Evolutionary conservation across 2,888 invertebrate species (phyloP).

Genomic region (Sicus ferrugineus): DNA sequence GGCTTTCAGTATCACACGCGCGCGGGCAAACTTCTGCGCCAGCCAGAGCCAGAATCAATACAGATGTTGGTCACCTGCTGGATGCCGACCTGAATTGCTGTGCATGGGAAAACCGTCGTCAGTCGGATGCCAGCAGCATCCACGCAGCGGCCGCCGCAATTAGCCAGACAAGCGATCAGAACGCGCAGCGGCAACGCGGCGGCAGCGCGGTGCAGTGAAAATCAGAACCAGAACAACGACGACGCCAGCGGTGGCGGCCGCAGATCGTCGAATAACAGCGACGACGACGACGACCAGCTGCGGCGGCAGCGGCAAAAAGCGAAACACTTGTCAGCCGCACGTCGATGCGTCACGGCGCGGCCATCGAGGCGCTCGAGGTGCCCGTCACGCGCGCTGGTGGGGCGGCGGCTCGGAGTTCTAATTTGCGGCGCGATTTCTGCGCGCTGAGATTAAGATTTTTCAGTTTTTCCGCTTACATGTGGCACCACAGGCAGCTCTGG

Average conservation of each 20-base stretch:
- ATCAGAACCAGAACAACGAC: not conserved
- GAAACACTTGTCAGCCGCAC: constrained; percentile 1
- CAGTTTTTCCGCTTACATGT: no score
- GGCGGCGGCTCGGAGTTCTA: not conserved
- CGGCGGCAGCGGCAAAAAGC: not conserved
- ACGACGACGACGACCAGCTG: not conserved
- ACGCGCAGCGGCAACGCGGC: not conserved
- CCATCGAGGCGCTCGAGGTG: not conserved
- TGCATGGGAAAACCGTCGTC: not conserved
- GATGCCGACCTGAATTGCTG: constrained; percentile 7
- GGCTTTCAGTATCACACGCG: constrained; percentile 2
- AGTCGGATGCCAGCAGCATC: not conserved
- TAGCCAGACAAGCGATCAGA: constrained; percentile 3
- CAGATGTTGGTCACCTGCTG: constrained; percentile 15
- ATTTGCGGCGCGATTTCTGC: no score
- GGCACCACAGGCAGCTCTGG: no score
- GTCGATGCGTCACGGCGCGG: not conserved
- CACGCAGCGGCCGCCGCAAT: not conserved
- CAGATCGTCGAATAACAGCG: not conserved
- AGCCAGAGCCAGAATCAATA: not conserved
- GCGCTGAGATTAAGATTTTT: no score
- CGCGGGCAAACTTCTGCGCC: not conserved
- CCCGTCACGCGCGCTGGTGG: not conserved
- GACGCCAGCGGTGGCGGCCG: not conserved
- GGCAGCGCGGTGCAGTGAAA: not conserved